These are phyloP conservation scores for Rhabdophis nuchalis DNA, from an alignment of 2,797 vertebrate species.

Conservation along the genomic window DNA sequence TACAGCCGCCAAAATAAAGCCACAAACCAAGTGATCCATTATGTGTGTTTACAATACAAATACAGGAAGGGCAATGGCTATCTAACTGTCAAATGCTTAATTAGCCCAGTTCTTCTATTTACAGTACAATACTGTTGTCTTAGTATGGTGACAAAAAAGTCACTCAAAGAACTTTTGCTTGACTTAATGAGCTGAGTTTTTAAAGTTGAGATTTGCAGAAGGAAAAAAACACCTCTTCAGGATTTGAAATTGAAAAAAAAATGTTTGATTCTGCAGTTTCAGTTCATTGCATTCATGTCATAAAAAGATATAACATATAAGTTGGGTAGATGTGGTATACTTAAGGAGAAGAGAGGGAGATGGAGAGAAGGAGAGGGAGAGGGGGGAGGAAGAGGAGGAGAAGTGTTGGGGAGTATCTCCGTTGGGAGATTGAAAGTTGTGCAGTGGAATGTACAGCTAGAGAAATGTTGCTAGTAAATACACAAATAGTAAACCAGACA, in stretches of 20 bases:
- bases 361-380: too few relatives aligned
- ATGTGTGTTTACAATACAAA: conserved; percentile 28
- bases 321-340: neutral
- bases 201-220: conserved; percentile 10
- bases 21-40: conserved; percentile 23
- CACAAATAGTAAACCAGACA: too few relatives aligned
- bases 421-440: too few relatives aligned
- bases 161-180: conserved; percentile 14
- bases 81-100: conserved; percentile 15
- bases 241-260: neutral
- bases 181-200: conserved; percentile 31
- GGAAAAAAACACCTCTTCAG: neutral
- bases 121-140: neutral
- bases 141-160: conserved; percentile 21
- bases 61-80: conserved; percentile 10
- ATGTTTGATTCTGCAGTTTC: neutral
- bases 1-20: conserved; percentile 9
- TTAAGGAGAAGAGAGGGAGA: neutral
- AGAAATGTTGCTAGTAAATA: too few relatives aligned
- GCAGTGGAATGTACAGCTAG: too few relatives aligned
- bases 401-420: too few relatives aligned
- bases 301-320: neutral
- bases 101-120: conserved; percentile 15
- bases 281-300: neutral
- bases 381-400: too few relatives aligned